Evolutionary conservation across 2,113 vertebrate species (phyloP).

Genomic region (Eonycteris spelaea): DNA sequence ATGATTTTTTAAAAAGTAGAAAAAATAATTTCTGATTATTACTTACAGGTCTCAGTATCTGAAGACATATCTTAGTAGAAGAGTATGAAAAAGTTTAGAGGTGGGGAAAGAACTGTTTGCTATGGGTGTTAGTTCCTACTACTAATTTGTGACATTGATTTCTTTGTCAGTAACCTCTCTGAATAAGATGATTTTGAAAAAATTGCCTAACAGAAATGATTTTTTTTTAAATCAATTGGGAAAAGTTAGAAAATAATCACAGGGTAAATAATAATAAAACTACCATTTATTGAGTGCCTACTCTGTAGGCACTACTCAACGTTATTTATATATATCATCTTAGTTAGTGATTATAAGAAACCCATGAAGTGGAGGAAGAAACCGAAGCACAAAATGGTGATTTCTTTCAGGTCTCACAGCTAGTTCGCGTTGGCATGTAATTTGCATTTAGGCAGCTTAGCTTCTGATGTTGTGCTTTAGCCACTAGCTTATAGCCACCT

Average conservation of each 20-base stretch:
- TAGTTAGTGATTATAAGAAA: not conserved
- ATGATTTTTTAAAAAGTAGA: not conserved
- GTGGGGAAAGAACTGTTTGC: not conserved
- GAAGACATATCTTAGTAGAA: not conserved
- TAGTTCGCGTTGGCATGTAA: not conserved
- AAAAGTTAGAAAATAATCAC: slow-evolving; percentile 11
- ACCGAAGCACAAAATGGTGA: not conserved
- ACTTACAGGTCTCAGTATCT: not conserved
- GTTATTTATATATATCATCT: not conserved
- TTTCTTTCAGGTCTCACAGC: not conserved
- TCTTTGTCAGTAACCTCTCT: not conserved
- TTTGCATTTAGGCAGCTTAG: not conserved
- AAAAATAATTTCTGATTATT: not conserved
- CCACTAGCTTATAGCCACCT: not conserved
- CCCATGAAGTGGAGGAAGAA: not conserved
- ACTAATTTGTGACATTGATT: not conserved
- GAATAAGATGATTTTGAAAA: not conserved
- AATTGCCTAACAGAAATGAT: not conserved
- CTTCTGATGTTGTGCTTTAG: not conserved
- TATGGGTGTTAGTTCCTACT: not conserved
- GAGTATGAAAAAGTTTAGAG: not conserved
- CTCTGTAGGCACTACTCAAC: not conserved
- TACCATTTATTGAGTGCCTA: not conserved
- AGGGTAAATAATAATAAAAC: not conserved
- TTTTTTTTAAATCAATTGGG: not conserved